Percentiles rank a stretch among this genome's conserved stretches.
These are phyloP conservation scores for Dinoponera quadriceps DNA, from an alignment of 1,140 invertebrate genomes.

Conservation along the genomic window DNA sequence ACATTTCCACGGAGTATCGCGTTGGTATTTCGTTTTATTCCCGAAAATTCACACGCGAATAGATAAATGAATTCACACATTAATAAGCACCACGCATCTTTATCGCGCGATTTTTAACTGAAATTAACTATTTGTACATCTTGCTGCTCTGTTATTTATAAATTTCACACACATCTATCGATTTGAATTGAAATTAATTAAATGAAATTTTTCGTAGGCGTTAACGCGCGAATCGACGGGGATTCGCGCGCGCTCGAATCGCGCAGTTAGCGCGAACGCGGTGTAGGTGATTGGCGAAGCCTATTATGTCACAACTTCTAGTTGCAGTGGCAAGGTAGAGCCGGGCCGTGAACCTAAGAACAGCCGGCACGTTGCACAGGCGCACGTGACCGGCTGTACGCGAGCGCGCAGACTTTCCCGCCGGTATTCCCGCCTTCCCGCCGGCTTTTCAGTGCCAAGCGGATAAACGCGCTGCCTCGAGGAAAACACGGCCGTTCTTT, in stretches of 20 bases:
- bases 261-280: slow-evolving; percentile 19
- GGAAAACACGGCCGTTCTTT: neutral
- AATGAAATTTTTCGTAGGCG: too few species aligned
- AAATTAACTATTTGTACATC: too few species aligned
- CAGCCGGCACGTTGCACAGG: slow-evolving; percentile 72
- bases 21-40: too few species aligned
- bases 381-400: slow-evolving; percentile 73
- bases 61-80: too few species aligned
- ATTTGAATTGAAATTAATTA: too few species aligned
- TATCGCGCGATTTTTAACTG: too few species aligned
- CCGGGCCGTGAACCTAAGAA: slow-evolving; percentile 75
- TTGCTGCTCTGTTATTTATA: too few species aligned
- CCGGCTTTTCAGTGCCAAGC: slow-evolving; percentile 2
- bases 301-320: slow-evolving; percentile 77
- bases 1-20: too few species aligned
- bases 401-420: slow-evolving; percentile 34
- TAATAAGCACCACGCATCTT: too few species aligned
- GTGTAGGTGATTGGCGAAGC: slow-evolving; percentile 60
- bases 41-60: too few species aligned
- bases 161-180: too few species aligned
- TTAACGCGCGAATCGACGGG: too few species aligned
- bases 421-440: slow-evolving; percentile 16
- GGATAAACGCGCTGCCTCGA: neutral
- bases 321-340: slow-evolving; percentile 73
- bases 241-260: neutral